Evolutionary conservation across 2,797 vertebrate species (phyloP).

Genomic region (Octomys mimax): DNA sequence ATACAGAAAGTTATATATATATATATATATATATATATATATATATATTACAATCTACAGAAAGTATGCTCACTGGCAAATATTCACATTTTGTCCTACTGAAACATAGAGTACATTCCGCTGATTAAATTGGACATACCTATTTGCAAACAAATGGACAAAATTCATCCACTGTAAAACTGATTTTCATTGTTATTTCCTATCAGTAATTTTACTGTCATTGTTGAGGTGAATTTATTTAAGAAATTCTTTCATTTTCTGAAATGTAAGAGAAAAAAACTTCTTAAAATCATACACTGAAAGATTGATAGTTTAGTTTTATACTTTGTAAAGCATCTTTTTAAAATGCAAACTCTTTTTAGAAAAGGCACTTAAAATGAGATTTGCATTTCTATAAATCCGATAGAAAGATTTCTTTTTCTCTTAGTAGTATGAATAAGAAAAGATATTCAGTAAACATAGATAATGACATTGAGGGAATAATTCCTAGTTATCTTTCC

Average conservation of each 20-base stretch:
- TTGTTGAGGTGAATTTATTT: not conserved
- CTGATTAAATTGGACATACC: conserved; percentile 6
- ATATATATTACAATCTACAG: not conserved
- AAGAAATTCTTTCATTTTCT: not conserved
- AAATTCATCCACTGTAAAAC: conserved; percentile 45
- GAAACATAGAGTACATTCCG: not conserved
- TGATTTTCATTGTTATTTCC: conserved; percentile 40
- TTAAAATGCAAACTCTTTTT: not conserved
- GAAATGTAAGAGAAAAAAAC: not conserved
- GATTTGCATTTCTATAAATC: conserved; percentile 39
- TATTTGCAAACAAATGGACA: conserved; percentile 66
- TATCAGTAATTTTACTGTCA: conserved; percentile 26
- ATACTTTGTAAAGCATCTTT: not conserved
- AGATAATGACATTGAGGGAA: not conserved
- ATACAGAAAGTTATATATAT: not conserved
- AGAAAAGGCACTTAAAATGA: not conserved
- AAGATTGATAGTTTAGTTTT: not conserved
- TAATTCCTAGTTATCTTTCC: not conserved
- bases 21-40: not conserved
- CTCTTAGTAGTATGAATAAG: not conserved
- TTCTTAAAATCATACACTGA: conserved; percentile 27
- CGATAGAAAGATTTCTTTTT: not conserved
- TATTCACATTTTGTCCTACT: not conserved
- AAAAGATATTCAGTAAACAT: not conserved
- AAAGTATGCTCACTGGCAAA: conserved; percentile 24